A percentile compares a stretch with the other conserved stretches of the same genome.
These are phyloP conservation scores for Mormyrops attenuatus DNA, from an alignment of 2,797 vertebrate species.

Conservation along the genomic window DNA sequence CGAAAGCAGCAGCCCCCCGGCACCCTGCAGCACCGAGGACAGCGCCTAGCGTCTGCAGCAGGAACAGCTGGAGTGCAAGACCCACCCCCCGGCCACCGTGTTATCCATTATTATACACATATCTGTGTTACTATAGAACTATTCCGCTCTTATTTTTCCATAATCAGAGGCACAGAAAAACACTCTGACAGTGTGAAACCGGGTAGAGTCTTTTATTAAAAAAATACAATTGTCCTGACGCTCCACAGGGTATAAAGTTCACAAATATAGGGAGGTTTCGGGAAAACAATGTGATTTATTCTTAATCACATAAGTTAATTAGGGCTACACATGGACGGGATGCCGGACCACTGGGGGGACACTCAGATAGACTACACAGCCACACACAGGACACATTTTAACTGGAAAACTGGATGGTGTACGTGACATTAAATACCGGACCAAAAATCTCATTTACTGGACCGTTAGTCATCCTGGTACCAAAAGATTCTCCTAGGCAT, in stretches of 20 bases:
- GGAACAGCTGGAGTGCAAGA: constrained; percentile 52
- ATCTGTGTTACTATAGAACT: not conserved
- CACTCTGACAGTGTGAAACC: not conserved
- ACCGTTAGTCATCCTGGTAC: not conserved
- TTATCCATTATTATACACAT: not conserved
- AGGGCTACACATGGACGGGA: not conserved
- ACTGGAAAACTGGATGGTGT: not conserved
- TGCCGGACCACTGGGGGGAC: not conserved
- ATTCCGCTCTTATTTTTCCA: not conserved
- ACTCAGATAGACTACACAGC: not conserved
- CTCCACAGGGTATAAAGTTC: not conserved
- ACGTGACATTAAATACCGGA: not conserved
- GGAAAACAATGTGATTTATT: not conserved
- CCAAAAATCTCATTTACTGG: not conserved
- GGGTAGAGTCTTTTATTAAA: not conserved
- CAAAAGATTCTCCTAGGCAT: not conserved
- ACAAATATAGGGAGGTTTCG: not conserved
- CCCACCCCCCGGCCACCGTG: not conserved
- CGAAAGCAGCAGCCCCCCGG: constrained; percentile 29
- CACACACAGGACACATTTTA: not conserved
- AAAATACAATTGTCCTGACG: not conserved
- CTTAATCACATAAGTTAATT: not conserved
- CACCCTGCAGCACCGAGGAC: constrained; percentile 83
- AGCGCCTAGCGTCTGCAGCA: constrained; percentile 77
- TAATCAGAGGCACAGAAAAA: not conserved